phyloP scores from a whole-genome alignment of 2,113 vertebrate genomes.

The Eretmodus cyanostictus region DNA sequence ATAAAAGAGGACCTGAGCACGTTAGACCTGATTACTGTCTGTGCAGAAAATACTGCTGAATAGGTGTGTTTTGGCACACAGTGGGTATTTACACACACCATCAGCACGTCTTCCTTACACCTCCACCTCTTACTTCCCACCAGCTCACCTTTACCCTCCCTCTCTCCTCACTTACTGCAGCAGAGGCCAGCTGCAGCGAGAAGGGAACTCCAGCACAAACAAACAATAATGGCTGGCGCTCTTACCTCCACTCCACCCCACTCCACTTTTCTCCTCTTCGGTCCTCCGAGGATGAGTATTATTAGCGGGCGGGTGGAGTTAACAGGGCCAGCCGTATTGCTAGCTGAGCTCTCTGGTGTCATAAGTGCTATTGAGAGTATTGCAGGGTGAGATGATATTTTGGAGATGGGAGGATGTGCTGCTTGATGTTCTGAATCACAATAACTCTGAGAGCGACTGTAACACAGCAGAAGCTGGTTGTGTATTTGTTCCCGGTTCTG shows the following conservation, averaged over 20 bases:
- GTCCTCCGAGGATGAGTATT: constrained; percentile 37
- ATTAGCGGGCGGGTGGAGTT: constrained; percentile 34
- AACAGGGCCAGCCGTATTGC: neutral
- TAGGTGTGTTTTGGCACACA: neutral
- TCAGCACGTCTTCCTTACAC: constrained; percentile 4
- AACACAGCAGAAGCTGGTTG: neutral
- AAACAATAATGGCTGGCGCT: neutral
- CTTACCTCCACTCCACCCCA: neutral
- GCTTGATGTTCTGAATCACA: constrained; percentile 2
- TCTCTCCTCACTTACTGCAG: constrained; percentile 22
- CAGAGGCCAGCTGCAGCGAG: constrained; percentile 33
- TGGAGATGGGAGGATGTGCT: neutral
- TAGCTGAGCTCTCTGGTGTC: constrained; percentile 10
- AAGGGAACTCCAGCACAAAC: constrained; percentile 13
- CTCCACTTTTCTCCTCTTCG: neutral
- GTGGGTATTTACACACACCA: constrained; percentile 6
- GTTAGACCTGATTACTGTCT: constrained; percentile 17
- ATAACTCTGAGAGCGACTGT: neutral
- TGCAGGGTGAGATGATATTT: neutral
- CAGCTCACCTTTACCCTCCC: constrained; percentile 6
- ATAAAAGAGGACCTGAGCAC: constrained; percentile 18
- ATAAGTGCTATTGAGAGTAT: constrained; percentile 3
- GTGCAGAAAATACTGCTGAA: constrained; percentile 44
- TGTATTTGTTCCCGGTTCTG: no score
- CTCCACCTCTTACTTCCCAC: neutral